These are phyloP conservation scores for Oryzaephilus surinamensis DNA, from an alignment of 1,140 invertebrate genomes.

Conservation along the genomic window DNA sequence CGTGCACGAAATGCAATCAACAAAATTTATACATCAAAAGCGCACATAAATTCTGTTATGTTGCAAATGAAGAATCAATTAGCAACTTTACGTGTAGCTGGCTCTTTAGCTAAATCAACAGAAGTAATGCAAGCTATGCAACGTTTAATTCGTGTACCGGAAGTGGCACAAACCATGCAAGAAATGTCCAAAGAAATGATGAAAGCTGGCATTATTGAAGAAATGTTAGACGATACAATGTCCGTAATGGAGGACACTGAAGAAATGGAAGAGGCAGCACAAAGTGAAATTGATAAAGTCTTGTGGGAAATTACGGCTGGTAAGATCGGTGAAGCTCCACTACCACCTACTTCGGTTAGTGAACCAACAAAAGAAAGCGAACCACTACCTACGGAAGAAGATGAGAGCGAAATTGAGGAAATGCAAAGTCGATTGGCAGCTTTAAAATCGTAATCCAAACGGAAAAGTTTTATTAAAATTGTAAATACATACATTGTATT, in stretches of 20 bases:
- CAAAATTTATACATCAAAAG: slow-evolving; percentile 91
- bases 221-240: slow-evolving; percentile 98
- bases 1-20: slow-evolving; percentile 79
- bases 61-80: slow-evolving; percentile 98
- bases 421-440: slow-evolving; percentile 79
- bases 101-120: slow-evolving; percentile 33
- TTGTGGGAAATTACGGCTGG: slow-evolving; percentile 92
- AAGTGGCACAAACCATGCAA: slow-evolving; percentile 92
- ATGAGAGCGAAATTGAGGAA: slow-evolving; percentile 70
- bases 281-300: slow-evolving; percentile 43
- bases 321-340: slow-evolving; percentile 80
- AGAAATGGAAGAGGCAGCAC: slow-evolving; percentile 80
- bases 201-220: slow-evolving; percentile 97
- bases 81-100: slow-evolving; percentile 33
- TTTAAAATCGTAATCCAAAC: slow-evolving; percentile 55
- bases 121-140: slow-evolving; percentile 95
- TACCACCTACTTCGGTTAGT: slow-evolving; percentile 48
- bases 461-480: no score
- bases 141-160: slow-evolving; percentile 75
- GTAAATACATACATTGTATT: background rate
- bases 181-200: slow-evolving; percentile 99
- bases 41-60: slow-evolving; percentile 94
- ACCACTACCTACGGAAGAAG: slow-evolving; percentile 46
- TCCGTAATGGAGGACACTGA: slow-evolving; percentile 80
- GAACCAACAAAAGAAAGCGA: slow-evolving; percentile 39